Evolutionary conservation across 2,888 invertebrate genomes (phyloP).

Genomic region (Mongoloraphidia duomilia): DNA sequence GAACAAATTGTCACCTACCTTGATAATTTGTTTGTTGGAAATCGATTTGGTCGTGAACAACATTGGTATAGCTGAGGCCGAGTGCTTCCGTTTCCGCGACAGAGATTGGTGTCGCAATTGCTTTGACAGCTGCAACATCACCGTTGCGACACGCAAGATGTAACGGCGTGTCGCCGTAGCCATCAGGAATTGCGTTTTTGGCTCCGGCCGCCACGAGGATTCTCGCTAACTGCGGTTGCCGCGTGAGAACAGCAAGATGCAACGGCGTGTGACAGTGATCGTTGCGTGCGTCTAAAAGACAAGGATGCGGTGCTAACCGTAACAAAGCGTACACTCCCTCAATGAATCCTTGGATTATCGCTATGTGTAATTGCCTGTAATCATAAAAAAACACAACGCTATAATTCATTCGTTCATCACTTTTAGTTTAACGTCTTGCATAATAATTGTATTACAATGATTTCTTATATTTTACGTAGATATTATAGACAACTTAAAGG

Average conservation of each 20-base stretch:
- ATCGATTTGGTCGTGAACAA: conserved; percentile 35
- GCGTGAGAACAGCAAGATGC: conserved; percentile 72
- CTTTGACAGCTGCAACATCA: conserved; percentile 53
- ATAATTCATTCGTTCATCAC: too few relatives aligned
- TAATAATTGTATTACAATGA: too few relatives aligned
- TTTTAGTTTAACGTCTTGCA: too few relatives aligned
- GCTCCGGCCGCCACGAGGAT: conserved; percentile 73
- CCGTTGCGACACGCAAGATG: conserved; percentile 68
- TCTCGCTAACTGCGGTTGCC: conserved; percentile 57
- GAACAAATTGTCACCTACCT: conserved; percentile 42
- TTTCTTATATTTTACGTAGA: too few relatives aligned
- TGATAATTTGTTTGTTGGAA: conserved; percentile 74
- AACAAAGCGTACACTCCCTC: conserved; percentile 63
- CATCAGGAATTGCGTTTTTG: conserved; percentile 45
- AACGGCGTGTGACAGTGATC: conserved; percentile 67
- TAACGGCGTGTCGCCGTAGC: conserved; percentile 70
- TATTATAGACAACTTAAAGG: too few relatives aligned
- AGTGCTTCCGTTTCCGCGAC: conserved; percentile 29
- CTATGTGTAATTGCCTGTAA: conserved; percentile 70
- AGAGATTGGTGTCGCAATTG: conserved; percentile 53
- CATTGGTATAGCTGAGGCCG: conserved; percentile 18
- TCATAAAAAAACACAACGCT: conserved; percentile 12
- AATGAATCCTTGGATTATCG: conserved; percentile 60
- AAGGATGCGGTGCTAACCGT: conserved; percentile 60
- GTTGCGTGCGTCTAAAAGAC: conserved; percentile 65